Conservation (phyloP, 2,797 vertebrate genomes). For the Pipistrellus kuhlii region DNA sequence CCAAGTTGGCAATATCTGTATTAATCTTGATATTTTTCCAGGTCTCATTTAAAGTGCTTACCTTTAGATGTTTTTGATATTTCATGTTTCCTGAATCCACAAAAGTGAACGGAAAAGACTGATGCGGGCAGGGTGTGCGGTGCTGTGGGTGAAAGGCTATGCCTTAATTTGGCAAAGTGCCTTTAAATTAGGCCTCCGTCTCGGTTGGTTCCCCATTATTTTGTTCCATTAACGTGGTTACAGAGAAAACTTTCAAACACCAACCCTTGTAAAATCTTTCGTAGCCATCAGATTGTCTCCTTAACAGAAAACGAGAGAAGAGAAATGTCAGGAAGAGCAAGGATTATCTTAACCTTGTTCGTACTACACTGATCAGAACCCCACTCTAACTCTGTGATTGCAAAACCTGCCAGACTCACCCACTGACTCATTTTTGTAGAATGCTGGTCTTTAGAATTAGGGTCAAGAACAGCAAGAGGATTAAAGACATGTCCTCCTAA, state of each 20-base stretch:
- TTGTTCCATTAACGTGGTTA: conserved; percentile 87
- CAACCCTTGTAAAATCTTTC: conserved; percentile 84
- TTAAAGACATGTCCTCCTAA: conserved; percentile 84
- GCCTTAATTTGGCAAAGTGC: conserved; percentile 87
- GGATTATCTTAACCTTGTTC: conserved; percentile 86
- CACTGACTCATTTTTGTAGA: conserved; percentile 84
- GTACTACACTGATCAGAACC: conserved; percentile 84
- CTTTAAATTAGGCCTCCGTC: conserved; percentile 88
- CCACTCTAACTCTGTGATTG: conserved; percentile 83
- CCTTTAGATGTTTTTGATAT: conserved; percentile 79
- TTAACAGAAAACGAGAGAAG: conserved; percentile 84
- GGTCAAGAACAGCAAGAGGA: conserved; percentile 78
- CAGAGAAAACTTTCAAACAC: conserved; percentile 86
- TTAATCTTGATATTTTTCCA: conserved; percentile 70
- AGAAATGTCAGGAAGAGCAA: conserved; percentile 88
- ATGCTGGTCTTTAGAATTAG: conserved; percentile 86
- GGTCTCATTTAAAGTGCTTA: conserved; percentile 76
- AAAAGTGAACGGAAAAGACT: conserved; percentile 86
- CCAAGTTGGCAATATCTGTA: conserved; percentile 57
- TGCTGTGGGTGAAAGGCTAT: conserved; percentile 87
- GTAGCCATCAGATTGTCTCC: conserved; percentile 82
- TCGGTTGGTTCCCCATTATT: conserved; percentile 89
- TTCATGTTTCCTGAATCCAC: conserved; percentile 65
- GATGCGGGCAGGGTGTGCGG: conserved; percentile 76
- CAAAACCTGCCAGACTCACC: conserved; percentile 85